Conservation (phyloP, 2,888 invertebrate genomes). For the Sesia apiformis region DNA sequence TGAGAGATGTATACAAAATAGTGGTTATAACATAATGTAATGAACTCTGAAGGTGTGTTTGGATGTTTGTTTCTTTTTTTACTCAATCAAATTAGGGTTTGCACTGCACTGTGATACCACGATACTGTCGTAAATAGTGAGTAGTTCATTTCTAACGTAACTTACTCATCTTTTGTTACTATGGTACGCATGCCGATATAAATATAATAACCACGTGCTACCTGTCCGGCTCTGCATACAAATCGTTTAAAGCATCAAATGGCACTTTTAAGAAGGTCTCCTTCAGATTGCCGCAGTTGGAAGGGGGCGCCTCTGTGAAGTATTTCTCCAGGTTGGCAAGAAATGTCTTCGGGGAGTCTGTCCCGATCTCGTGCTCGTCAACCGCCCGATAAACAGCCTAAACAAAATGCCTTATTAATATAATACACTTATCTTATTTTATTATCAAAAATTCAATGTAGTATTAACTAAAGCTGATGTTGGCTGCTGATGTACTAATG, state of each 20-base stretch:
- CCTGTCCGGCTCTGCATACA: constrained; percentile 28
- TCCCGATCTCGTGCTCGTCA: constrained; percentile 77
- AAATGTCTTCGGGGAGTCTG: constrained; percentile 77
- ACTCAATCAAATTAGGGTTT: too few relatives aligned
- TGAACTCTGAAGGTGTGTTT: too few relatives aligned
- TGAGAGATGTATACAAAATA: too few relatives aligned
- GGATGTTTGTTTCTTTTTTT: too few relatives aligned
- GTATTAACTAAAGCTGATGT: background rate
- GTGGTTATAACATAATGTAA: too few relatives aligned
- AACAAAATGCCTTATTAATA: constrained; percentile 9
- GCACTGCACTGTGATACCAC: too few relatives aligned
- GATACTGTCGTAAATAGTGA: too few relatives aligned
- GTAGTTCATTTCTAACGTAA: too few relatives aligned
- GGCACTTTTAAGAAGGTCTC: constrained; percentile 49
- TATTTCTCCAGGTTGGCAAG: constrained; percentile 64
- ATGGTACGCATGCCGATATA: too few relatives aligned
- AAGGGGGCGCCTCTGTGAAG: constrained; percentile 34
- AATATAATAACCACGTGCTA: constrained; percentile 12
- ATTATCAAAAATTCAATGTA: background rate
- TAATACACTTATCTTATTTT: background rate
- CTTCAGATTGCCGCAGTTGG: constrained; percentile 54
- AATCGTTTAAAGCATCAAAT: constrained; percentile 24
- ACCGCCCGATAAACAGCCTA: constrained; percentile 56
- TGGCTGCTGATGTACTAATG: too few relatives aligned
- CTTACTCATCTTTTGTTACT: too few relatives aligned